Conservation (phyloP, 2,113 vertebrate species). For the Podocnemis expansa region DNA sequence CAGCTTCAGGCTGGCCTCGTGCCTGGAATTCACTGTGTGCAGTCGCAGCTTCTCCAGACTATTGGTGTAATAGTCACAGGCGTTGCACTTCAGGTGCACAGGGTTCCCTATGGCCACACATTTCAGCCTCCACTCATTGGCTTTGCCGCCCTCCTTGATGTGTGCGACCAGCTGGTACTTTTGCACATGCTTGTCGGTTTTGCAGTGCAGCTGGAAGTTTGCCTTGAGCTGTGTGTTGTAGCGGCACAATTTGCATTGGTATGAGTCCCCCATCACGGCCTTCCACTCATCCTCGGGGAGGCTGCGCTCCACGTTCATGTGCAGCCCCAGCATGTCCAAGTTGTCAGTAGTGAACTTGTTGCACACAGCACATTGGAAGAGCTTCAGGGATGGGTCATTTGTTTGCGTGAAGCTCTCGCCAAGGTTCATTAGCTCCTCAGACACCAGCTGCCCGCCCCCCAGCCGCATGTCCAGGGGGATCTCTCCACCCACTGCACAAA, state of each 20-base stretch:
- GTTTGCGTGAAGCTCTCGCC: constrained; percentile 97
- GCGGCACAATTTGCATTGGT: constrained; percentile 97
- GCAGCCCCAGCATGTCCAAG: constrained; percentile 95
- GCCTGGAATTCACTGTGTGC: constrained; percentile 95
- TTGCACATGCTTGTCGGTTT: constrained; percentile 98
- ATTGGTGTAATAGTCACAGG: constrained; percentile 99
- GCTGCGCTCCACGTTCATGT: constrained; percentile 94
- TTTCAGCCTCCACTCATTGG: constrained; percentile 98
- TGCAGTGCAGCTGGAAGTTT: constrained; percentile 99
- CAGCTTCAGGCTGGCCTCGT: constrained; percentile 97
- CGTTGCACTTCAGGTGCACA: constrained; percentile 97
- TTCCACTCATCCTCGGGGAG: constrained; percentile 98
- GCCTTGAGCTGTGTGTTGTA: constrained; percentile 99
- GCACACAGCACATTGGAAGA: constrained; percentile 98
- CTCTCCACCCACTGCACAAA: constrained; percentile 90
- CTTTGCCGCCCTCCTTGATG: constrained; percentile 98
- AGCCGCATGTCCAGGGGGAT: constrained; percentile 95
- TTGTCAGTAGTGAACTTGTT: constrained; percentile 99
- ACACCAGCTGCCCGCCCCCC: constrained; percentile 94
- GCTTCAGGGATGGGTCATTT: constrained; percentile 96
- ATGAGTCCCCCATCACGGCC: constrained; percentile 92
- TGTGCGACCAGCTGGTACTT: constrained; percentile 98
- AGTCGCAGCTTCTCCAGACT: constrained; percentile 97
- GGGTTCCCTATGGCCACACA: constrained; percentile 98
- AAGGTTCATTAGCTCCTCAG: constrained; percentile 97